Evolutionary conservation across 2,888 invertebrate species (phyloP), one percentile per base, ranked within the genome.

Genomic region (Drosophila demipolita): DNA sequence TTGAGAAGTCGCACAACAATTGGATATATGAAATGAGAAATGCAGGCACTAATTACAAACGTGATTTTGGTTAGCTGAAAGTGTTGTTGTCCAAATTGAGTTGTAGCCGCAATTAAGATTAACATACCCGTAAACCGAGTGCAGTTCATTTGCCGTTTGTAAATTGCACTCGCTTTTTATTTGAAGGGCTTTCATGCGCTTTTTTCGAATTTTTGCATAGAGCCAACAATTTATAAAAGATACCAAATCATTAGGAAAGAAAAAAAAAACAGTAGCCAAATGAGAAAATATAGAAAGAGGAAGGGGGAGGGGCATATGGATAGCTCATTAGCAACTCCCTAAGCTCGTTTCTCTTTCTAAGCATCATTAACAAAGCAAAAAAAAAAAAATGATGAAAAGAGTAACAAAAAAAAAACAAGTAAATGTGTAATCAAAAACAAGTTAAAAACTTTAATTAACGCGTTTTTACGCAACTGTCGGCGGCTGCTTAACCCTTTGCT

Each of bases 401-500:
- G 12, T 6, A 6, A n/a, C 26, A 48, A 63, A 45, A 23, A 15
- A 49, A 38, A 26, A 26, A 8, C 26, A 29, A 61, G 76, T 65
- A 67, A 67, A 62, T 75, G 73, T 68, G 78, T 59, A 74, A 80
- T 80, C 77, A 72, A 88, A 76, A 90, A 72, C 77, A 84, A 87
- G 89, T 82, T 87, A 83, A 82, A 85, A 87, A 87, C 69, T 87
- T 90, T 87, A 87, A 87, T 87, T 87, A 87, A 87, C 86, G 86
- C 86, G 80, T 87, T 86, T 89, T 86, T 89, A 86, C 90, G 89
- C 78, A 87, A 87, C 84, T 85, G 90, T 85, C 85, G 90, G 86
- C 85, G 73, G 74, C 70, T 80, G 88, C 78, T 85, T 88, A 88
- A 89, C 85, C 85, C 85, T 82, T 64, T 73, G 90, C 74, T 85